Conservation (phyloP, 2,113 vertebrate species). For the rat (Rattus norvegicus) region GRCr8 NC_086019.1:211354501-211355000, state of each 20-base stretch:
- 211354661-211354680: constrained; percentile 33
- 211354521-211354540: constrained; percentile 6
- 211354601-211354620: constrained; percentile 20
- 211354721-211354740: not conserved
- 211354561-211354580: constrained; percentile 25
- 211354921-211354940: not conserved
- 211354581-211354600: constrained; percentile 45
- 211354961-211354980: not conserved
- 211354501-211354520: constrained; percentile 40
- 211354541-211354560: constrained; percentile 38
- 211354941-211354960: constrained; percentile 1
- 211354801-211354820: not conserved
- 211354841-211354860: not conserved
- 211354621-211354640: constrained; percentile 20
- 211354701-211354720: not conserved
- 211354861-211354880: not conserved
- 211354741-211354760: not conserved
- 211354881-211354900: not conserved
- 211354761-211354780: not conserved
- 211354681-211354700: not conserved
- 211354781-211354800: not conserved
- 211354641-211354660: not conserved
- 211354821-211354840: not conserved
- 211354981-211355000: not conserved
- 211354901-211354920: not conserved